A percentile compares a stretch with the other conserved stretches of the same genome.
Evolutionary conservation across 2,888 invertebrate genomes (phyloP).

Genomic region (Desoria tigrina): DNA sequence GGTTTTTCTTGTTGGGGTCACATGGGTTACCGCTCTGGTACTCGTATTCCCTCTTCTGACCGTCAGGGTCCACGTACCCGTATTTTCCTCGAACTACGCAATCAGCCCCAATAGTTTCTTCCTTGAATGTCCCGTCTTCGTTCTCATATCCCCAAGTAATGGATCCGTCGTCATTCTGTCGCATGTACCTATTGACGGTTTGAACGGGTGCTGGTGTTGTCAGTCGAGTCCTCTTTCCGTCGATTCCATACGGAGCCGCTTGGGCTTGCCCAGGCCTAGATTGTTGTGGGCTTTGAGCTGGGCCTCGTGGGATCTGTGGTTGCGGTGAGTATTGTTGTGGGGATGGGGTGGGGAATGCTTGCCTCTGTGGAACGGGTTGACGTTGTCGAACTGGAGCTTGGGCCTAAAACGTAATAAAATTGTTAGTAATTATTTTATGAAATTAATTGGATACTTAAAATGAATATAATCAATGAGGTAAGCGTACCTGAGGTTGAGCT

Average conservation of each 20-base stretch:
- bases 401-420: not conserved
- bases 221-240: conserved; percentile 34
- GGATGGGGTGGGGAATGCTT: conserved; percentile 11
- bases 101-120: conserved; percentile 52
- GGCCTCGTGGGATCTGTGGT: conserved; percentile 26
- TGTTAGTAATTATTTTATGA: not conserved
- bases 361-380: conserved; percentile 38
- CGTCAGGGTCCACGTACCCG: conserved; percentile 53
- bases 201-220: conserved; percentile 52
- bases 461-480: no score
- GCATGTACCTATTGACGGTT: conserved; percentile 51
- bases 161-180: conserved; percentile 50
- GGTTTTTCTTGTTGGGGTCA: conserved; percentile 52
- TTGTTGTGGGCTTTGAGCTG: conserved; percentile 20
- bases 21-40: conserved; percentile 53
- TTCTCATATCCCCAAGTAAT: conserved; percentile 53
- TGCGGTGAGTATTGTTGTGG: conserved; percentile 31
- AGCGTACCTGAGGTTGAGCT: conserved; percentile 40
- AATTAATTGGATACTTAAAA: not conserved
- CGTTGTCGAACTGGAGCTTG: conserved; percentile 35
- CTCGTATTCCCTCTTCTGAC: conserved; percentile 52
- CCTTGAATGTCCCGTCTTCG: conserved; percentile 53
- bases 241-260: conserved; percentile 7
- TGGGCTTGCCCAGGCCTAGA: conserved; percentile 5
- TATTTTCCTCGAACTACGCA: conserved; percentile 54